Percentiles rank a stretch among this genome's conserved stretches.
Conservation (phyloP, 2,797 vertebrate genomes). For the Manis crassicaudata region DNA sequence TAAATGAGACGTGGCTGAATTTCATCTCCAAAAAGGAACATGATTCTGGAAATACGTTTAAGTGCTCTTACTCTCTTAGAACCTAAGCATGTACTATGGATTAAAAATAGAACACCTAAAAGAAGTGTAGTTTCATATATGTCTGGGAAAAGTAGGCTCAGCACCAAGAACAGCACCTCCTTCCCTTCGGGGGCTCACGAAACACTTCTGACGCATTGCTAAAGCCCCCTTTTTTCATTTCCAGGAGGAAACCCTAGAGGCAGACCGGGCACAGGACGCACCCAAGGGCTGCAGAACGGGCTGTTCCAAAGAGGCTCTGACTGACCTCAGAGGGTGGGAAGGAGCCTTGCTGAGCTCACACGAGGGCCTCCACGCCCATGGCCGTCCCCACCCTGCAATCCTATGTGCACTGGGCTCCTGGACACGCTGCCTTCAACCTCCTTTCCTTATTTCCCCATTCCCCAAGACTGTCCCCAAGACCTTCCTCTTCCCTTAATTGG, state of each 20-base stretch:
- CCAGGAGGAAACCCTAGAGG: neutral
- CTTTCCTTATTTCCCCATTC: neutral
- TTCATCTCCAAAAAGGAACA: neutral
- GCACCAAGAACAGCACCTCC: neutral
- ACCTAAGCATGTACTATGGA: neutral
- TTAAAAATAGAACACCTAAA: neutral
- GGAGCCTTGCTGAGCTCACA: neutral
- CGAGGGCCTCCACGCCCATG: neutral
- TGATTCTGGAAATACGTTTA: neutral
- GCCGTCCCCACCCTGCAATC: neutral
- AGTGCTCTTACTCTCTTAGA: slow-evolving; percentile 11
- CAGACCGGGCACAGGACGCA: neutral
- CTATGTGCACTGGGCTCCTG: accelerated
- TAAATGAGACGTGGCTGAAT: neutral
- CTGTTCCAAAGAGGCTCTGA: neutral
- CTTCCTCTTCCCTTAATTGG: neutral
- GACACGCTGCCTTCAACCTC: neutral
- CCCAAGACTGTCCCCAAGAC: neutral
- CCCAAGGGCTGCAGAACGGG: accelerated
- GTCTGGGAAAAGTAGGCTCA: neutral
- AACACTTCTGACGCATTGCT: neutral
- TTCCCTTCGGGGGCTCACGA: neutral
- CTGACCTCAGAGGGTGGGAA: neutral
- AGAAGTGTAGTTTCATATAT: neutral
- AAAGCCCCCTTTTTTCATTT: neutral